Conservation (phyloP, 2,113 vertebrate species). For the Corydoras sp. region DNA sequence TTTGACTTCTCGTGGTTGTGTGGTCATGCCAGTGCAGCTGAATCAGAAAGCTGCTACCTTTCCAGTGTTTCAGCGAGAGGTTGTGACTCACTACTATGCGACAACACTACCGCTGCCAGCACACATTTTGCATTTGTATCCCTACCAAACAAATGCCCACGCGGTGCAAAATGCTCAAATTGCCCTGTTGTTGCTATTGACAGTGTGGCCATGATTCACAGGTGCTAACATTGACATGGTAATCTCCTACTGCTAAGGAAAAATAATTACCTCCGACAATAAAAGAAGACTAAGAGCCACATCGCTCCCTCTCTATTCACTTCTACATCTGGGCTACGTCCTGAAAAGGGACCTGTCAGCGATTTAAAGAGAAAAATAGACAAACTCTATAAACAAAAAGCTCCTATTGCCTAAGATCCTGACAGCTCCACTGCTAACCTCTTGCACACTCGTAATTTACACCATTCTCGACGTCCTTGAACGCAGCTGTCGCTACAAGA, state of each 20-base stretch:
- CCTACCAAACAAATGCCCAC: conserved; percentile 16
- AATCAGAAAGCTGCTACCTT: conserved; percentile 27
- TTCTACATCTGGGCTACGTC: conserved; percentile 42
- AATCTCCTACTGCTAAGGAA: conserved; percentile 50
- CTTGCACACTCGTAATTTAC: conserved; percentile 53
- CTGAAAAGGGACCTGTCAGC: conserved; percentile 51
- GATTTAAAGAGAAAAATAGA: conserved; percentile 54
- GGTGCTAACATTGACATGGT: conserved; percentile 60
- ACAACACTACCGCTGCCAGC: conserved; percentile 25
- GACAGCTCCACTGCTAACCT: conserved; percentile 55
- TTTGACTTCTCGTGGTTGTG: conserved; percentile 8
- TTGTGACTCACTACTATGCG: conserved; percentile 29
- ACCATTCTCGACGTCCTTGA: conserved; percentile 36
- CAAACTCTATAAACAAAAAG: conserved; percentile 60
- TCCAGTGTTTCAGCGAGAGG: conserved; percentile 20
- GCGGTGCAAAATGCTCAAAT: conserved; percentile 13
- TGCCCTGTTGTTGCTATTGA: conserved; percentile 39
- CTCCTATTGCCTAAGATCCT: conserved; percentile 45
- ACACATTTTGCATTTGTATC: conserved; percentile 6
- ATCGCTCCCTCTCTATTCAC: conserved; percentile 48
- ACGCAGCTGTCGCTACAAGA: conserved; percentile 56
- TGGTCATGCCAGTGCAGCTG: conserved; percentile 29
- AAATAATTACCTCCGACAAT: conserved; percentile 49
- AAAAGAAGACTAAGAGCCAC: conserved; percentile 37
- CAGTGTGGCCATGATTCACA: conserved; percentile 51